Evolutionary conservation across 2,113 vertebrate species (phyloP), one percentile per base, ranked within the genome.

Genomic region (Platichthys stellatus): DNA sequence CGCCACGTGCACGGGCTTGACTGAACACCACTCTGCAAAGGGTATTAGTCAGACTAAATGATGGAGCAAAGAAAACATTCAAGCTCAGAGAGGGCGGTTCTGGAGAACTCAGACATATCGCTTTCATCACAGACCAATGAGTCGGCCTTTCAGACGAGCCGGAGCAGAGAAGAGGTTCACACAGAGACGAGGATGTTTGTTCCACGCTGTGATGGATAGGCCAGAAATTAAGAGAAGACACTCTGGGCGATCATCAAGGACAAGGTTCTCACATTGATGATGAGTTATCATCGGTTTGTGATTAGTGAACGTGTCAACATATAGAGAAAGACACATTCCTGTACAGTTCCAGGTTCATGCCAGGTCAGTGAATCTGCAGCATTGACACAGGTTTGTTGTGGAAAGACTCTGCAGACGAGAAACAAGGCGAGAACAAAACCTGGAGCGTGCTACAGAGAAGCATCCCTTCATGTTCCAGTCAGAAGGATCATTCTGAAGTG

Each of bases 221-320:
- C 71, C 57, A 58, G 51, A 75, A 80, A 60, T 73, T 69, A 69
- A 64, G 47, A 63, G 1, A 57, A 76, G 69, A 62, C 83, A 78
- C 8, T 9, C 63, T 77, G 72, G 53, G 71, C 71, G 59, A 47
- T 56, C 20, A 73, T 77, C 73, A 74, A 63, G 78, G 78, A 3
- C 51, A 5, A 49, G 17, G 45, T 18, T 18, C 5, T 49, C 45
- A 74, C 45, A 2, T 12, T 35, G 61, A 78, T 79, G 53, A 78
- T 51, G 72, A 67, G n/a, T 57, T 72, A 45, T 74, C 54, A 81
- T 66, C 76, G 17, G 45, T 66, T 83, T 49, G 58, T 72, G 56
- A 85, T 88, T 45, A 76, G 72, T 43, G 18, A 72, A 76, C 26
- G 24, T 80, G 72, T 84, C 69, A 85, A 63, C 35, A 68, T n/a